These are phyloP conservation scores for Lucilia sericata DNA, from an alignment of 1,140 invertebrate genomes.

Conservation along the genomic window DNA sequence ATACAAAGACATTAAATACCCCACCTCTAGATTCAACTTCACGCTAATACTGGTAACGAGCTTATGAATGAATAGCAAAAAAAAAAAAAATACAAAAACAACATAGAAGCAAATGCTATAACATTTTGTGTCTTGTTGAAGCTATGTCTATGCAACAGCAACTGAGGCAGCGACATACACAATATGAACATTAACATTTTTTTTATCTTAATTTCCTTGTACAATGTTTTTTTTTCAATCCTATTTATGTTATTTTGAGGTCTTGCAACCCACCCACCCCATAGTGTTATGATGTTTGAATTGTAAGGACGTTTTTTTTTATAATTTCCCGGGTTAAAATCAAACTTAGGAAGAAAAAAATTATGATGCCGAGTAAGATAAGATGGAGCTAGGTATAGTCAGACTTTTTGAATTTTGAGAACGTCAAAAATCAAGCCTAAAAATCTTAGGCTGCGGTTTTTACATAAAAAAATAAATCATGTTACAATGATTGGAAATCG, in stretches of 20 bases:
- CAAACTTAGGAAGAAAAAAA: too few species aligned
- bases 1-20: slow-evolving; percentile 8
- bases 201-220: neutral
- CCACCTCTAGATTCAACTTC: neutral
- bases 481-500: too few species aligned
- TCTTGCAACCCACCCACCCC: neutral
- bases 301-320: neutral
- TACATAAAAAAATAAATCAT: too few species aligned
- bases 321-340: too few species aligned
- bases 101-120: neutral
- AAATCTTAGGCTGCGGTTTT: too few species aligned
- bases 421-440: too few species aligned
- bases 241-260: neutral
- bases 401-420: too few species aligned
- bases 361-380: too few species aligned
- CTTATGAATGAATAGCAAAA: slow-evolving; percentile 32
- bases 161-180: neutral
- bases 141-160: too few species aligned
- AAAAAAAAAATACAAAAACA: neutral
- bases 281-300: neutral
- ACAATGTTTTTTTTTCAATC: neutral
- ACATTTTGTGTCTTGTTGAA: neutral
- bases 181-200: neutral
- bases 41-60: neutral
- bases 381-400: too few species aligned